Conservation (phyloP, 1,140 invertebrate genomes). For the Myzus persicae region DNA sequence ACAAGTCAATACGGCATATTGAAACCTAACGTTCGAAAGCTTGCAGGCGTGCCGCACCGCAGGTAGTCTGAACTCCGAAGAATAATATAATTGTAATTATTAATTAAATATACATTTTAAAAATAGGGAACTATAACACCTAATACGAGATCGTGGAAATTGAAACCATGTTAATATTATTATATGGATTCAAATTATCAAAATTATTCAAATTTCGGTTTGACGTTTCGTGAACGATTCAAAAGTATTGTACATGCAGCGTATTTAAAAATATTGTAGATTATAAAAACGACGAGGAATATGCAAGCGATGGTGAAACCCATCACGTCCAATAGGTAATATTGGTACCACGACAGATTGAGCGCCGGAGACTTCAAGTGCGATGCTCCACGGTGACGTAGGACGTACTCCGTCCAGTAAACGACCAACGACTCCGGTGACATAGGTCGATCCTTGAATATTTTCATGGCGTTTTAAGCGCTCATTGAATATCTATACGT, state of each 20-base stretch:
- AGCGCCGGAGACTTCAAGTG: constrained; percentile 42
- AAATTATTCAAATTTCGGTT: background rate
- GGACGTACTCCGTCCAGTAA: constrained; percentile 61
- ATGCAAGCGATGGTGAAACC: background rate
- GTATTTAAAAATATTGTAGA: background rate
- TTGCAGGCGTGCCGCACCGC: too few relatives aligned
- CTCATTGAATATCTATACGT: background rate
- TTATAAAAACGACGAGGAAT: background rate
- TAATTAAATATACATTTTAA: background rate
- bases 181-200: background rate
- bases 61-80: too few relatives aligned
- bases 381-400: constrained; percentile 59
- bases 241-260: background rate
- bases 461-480: constrained; percentile 20
- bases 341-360: background rate
- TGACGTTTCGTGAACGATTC: background rate
- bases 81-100: background rate
- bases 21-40: too few relatives aligned
- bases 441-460: constrained; percentile 61
- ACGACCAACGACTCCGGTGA: background rate
- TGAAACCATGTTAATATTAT: background rate
- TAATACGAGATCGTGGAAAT: background rate
- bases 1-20: too few relatives aligned
- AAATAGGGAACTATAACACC: background rate
- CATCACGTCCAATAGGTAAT: background rate